These are phyloP conservation scores for Catalaphyllia jardinei DNA, from an alignment of 64 coral and sea anemone genomes.

Conservation along the genomic window DNA sequence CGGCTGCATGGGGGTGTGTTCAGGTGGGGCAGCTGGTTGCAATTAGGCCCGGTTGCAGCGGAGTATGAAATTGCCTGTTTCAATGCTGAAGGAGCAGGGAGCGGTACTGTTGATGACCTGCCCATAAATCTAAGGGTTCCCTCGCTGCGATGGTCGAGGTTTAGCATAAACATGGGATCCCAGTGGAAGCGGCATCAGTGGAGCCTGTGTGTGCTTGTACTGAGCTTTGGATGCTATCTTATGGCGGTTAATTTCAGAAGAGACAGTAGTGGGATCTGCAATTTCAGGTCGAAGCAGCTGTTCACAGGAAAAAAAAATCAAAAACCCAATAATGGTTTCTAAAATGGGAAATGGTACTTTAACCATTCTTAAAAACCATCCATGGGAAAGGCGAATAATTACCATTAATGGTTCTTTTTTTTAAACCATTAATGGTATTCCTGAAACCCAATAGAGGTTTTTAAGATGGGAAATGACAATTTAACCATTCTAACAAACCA, in stretches of 20 bases:
- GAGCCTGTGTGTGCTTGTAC: constrained; percentile 27
- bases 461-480: no score
- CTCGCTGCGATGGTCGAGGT: constrained; percentile 7
- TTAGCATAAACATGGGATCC: constrained; percentile 38
- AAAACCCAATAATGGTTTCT: no score
- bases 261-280: background rate
- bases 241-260: background rate
- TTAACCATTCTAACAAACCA: no score
- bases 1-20: background rate
- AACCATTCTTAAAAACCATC: no score
- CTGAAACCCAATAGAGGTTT: no score
- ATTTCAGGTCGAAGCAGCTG: constrained; percentile 9
- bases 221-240: constrained; percentile 31
- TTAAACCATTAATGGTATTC: no score
- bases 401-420: no score
- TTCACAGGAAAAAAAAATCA: no score
- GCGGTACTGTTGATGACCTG: constrained; percentile 6
- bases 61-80: background rate
- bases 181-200: constrained; percentile 9
- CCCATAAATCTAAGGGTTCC: constrained; percentile 35
- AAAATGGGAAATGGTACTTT: no score
- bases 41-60: constrained; percentile 21
- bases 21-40: constrained; percentile 18
- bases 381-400: no score
- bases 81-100: constrained; percentile 15